Conservation (phyloP, 2,888 invertebrate genomes). For the Xestia c-nigrum region DNA sequence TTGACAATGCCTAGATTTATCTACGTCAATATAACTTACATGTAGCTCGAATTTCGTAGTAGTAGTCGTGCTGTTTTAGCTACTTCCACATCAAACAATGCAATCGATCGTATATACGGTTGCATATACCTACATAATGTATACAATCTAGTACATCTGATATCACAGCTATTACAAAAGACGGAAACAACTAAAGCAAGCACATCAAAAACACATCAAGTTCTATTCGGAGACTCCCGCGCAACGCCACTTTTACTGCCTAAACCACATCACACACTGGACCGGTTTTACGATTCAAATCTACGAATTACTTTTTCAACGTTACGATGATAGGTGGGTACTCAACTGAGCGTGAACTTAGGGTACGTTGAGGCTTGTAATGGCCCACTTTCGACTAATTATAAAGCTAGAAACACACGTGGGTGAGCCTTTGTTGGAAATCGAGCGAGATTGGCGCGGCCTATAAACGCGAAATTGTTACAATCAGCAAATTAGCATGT, state of each 20-base stretch:
- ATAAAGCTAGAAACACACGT: slow-evolving; percentile 67
- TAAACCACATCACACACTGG: slow-evolving; percentile 50
- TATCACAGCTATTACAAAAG: slow-evolving; percentile 52
- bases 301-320: slow-evolving; percentile 32
- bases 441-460: slow-evolving; percentile 62
- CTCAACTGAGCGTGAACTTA: slow-evolving; percentile 60
- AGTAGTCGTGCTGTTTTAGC: not conserved
- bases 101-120: not conserved
- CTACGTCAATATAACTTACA: not conserved
- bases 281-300: slow-evolving; percentile 52
- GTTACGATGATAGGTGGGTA: slow-evolving; percentile 30
- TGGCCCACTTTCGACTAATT: slow-evolving; percentile 79
- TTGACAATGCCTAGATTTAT: not conserved
- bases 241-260: slow-evolving; percentile 48
- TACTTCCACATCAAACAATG: slow-evolving; percentile 22
- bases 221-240: slow-evolving; percentile 50
- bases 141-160: slow-evolving; percentile 23
- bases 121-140: slow-evolving; percentile 8
- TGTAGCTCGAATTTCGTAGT: slow-evolving; percentile 2
- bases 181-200: slow-evolving; percentile 37
- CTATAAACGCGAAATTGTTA: slow-evolving; percentile 60
- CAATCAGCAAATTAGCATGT: slow-evolving; percentile 56
- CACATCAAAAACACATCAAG: slow-evolving; percentile 59
- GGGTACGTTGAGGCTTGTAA: slow-evolving; percentile 41
- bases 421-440: slow-evolving; percentile 70